phyloP scores from a whole-genome alignment of 2,797 vertebrate genomes.

The Podarcis lilfordi region DNA sequence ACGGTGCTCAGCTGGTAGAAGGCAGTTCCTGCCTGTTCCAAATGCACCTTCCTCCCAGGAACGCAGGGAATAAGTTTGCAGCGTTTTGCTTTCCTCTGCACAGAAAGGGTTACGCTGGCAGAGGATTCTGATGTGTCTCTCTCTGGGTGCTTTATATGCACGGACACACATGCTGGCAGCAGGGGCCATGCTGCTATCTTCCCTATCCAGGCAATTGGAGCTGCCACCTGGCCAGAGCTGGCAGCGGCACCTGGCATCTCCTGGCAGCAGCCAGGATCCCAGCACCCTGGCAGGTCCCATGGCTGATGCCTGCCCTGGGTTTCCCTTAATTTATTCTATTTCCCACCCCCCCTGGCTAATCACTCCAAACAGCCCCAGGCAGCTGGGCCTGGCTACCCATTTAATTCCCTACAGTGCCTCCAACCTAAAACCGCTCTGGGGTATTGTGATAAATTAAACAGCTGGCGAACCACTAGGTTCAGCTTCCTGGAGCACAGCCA shows the following conservation, averaged over 20 bases:
- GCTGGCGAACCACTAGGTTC: too few relatives aligned
- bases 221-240: not conserved
- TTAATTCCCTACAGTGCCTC: too few relatives aligned
- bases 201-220: not conserved
- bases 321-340: not conserved
- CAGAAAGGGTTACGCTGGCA: not conserved
- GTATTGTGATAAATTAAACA: too few relatives aligned
- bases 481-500: too few relatives aligned
- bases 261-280: not conserved
- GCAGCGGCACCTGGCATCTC: too few relatives aligned
- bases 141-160: not conserved
- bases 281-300: not conserved
- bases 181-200: not conserved
- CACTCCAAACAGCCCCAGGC: not conserved
- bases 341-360: too few relatives aligned
- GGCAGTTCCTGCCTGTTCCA: too few relatives aligned
- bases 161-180: not conserved
- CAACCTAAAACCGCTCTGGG: too few relatives aligned
- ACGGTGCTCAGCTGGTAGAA: too few relatives aligned
- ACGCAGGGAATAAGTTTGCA: not conserved
- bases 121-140: not conserved
- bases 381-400: not conserved
- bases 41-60: not conserved
- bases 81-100: not conserved
- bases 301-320: not conserved